Base-by-base conservation (phyloP, 2,113 vertebrate genomes). In the Indicator maculatus region DNA sequence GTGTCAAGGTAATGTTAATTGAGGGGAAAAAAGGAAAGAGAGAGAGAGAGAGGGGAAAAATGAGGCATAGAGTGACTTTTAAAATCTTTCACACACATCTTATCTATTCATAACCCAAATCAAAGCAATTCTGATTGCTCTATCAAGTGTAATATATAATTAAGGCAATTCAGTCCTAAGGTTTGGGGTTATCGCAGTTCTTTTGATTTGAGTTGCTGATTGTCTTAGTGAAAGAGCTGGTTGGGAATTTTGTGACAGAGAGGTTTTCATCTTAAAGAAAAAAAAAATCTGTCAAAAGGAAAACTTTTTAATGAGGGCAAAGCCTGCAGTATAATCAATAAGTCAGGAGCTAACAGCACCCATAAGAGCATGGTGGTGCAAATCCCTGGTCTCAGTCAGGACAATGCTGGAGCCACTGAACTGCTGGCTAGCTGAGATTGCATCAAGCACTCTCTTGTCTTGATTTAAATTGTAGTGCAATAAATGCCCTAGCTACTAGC, bases 81-180 rank as follows among this genome's bases (percentile, higher is more conserved):
- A 6, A 86, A 75, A 65, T 93, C 94, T 96, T 94, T 92, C 88
- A 93, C n/a, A 55, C 36, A 90, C 80, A 88, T 95, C 83, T 95
- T 93, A 79, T 73, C 93, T 95, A 96, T 96, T 95, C 93, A 95
- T 94, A 96, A 90, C 65, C 83, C 19, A 90, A 97, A 96, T 96
- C 96, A 96, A 96, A 94, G 94, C 85, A 90, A 88, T 80, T 88
- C 90, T 95, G 96, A 95, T 95, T 97, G 93, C 95, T 96, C 91
- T 82, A 97, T 94, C 91, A 91, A 91, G 73, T 96, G 89, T 83
- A 95, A 95, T 95, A 88, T 95, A 84, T 93, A 96, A 95, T 96
- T 97, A 95, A 96, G 80, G 87, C 88, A 96, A 95, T 95, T 96
- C 91, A 95, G 94, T 86, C 96, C 91, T 75, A 59, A 90, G 91